Base-by-base conservation (phyloP, 2,113 vertebrate species). In the Steatornis caripensis region DNA sequence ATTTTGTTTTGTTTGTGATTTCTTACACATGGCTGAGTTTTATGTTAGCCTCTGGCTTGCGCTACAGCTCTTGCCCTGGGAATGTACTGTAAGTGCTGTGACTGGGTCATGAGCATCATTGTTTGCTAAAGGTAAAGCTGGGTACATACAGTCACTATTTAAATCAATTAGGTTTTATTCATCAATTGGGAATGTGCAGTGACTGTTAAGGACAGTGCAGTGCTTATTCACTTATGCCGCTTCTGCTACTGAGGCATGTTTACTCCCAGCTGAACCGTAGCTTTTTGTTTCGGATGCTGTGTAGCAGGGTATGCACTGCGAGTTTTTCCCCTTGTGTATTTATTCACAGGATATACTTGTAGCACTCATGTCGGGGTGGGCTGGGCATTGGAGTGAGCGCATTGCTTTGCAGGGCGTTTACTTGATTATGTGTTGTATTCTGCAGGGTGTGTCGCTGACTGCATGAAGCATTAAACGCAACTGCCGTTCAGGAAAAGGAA, bases 401-500 rank as follows among this genome's bases (percentile, higher is more conserved):
- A 85, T 93, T 93, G 84, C 90, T 95, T 54, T 11, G 48, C 92
- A 92, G 93, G 96, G 95, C 8, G 94, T 92, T 84, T 57, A 46
- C 88, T 88, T 54, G 41, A 13, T 48, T 58, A 4, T 93, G 95
- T 54, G 75, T 82, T 94, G 82, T 88, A 58, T 87, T 95, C 43
- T 93, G 61, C 77, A 82, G 97, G 95, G 90, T 61, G 94, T 95
- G 95, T 78, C 88, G 6, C n/a, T 75, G 92, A 8, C 91, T 82
- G 78, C 96, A 53, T 12, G 46, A 18, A 46, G 92, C 79, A 78
- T 91, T 85, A 89, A 78, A 36, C 79, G 43, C 71, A 26, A 45
- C 78, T 96, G 91, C 90, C 49, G 10, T 58, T 92, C 94, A 94
- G 95, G 95, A 96, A 96, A 94, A 95, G 94, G 94, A 96, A 97